Percentiles rank a stretch among this genome's conserved stretches.
Evolutionary conservation across 2,797 vertebrate genomes (phyloP).

Genomic region (Steatocranus sp.): DNA sequence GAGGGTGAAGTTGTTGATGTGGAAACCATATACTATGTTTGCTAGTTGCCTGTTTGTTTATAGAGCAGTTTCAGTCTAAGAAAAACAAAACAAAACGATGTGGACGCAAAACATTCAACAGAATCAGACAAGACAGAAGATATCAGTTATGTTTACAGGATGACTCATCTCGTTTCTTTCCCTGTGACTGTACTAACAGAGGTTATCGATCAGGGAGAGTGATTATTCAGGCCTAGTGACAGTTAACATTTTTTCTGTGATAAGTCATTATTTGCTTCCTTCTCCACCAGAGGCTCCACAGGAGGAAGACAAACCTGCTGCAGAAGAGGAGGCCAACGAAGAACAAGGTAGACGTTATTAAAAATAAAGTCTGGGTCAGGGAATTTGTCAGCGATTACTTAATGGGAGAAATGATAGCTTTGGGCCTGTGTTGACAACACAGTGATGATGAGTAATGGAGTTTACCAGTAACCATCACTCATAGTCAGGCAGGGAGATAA

Average conservation of each 20-base stretch:
- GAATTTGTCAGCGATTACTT: neutral
- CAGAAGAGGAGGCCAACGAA: constrained; percentile 34
- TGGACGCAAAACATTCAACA: neutral
- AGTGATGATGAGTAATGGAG: neutral
- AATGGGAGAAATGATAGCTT: neutral
- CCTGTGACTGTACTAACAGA: neutral
- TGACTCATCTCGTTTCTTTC: neutral
- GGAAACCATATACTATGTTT: neutral
- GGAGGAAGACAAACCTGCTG: constrained; percentile 35
- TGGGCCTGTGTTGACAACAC: neutral
- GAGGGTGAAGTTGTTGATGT: neutral
- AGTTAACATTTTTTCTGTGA: neutral
- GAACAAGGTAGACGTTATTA: constrained; percentile 24
- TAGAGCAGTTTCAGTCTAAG: neutral
- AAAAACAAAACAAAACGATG: neutral
- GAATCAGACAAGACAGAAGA: neutral
- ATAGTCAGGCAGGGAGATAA: neutral
- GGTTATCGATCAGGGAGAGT: neutral
- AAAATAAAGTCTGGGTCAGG: neutral
- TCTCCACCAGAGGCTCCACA: constrained; percentile 29
- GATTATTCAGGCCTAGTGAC: neutral
- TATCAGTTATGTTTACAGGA: neutral
- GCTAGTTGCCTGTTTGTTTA: neutral
- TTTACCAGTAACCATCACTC: neutral
- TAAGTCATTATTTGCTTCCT: neutral